Percentiles rank a stretch among this genome's conserved stretches.
phyloP scores from a whole-genome alignment of 2,888 invertebrate species.

The Operophtera brumata region DNA sequence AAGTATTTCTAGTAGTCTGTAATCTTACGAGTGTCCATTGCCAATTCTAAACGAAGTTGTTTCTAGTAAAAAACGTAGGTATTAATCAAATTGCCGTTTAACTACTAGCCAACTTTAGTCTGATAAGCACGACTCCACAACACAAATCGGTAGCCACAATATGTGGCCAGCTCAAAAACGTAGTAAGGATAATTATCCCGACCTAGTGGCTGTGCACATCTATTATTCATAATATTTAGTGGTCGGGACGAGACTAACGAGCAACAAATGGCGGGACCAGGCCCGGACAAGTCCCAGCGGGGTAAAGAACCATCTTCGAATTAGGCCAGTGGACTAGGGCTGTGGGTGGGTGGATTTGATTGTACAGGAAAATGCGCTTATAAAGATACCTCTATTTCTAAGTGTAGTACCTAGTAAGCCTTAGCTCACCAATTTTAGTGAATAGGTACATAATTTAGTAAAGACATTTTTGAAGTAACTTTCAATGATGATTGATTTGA shows the following conservation, averaged over 20 bases:
- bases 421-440: not conserved
- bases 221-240: conserved; percentile 64
- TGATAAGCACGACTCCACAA: not conserved
- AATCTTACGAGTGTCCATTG: too few relatives aligned
- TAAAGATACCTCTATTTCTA: not conserved
- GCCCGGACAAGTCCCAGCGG: conserved; percentile 24
- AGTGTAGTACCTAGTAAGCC: not conserved
- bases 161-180: conserved; percentile 27
- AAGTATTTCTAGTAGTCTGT: too few relatives aligned
- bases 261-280: conserved; percentile 47
- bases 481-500: too few relatives aligned
- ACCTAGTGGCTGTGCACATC: conserved; percentile 36
- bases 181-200: conserved; percentile 30
- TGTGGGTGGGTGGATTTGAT: conserved; percentile 9
- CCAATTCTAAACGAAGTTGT: too few relatives aligned
- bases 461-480: too few relatives aligned
- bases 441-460: too few relatives aligned
- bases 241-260: conserved; percentile 50
- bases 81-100: not conserved
- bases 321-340: conserved; percentile 29
- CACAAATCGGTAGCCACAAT: not conserved
- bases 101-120: not conserved
- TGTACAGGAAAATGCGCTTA: too few relatives aligned
- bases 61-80: too few relatives aligned
- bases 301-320: conserved; percentile 20